These are phyloP conservation scores for Xiphophorus couchianus DNA, from an alignment of 2,113 vertebrate species.

Conservation along the genomic window DNA sequence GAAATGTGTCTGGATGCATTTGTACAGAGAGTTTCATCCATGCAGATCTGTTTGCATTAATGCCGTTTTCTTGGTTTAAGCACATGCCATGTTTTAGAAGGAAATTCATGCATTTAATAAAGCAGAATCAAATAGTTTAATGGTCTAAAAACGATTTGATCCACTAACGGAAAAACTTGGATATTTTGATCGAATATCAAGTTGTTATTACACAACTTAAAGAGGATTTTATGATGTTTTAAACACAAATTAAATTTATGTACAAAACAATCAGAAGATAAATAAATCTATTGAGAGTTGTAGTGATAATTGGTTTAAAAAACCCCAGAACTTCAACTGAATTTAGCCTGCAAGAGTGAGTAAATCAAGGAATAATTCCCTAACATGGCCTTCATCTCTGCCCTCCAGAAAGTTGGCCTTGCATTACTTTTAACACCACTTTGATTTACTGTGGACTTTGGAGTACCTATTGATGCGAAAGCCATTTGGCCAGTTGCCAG, in stretches of 20 bases:
- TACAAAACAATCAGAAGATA: not conserved
- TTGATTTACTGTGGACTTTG: slow-evolving; percentile 53
- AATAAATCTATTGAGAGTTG: not conserved
- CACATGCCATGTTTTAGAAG: not conserved
- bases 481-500: slow-evolving; percentile 47
- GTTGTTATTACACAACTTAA: not conserved
- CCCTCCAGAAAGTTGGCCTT: slow-evolving; percentile 16
- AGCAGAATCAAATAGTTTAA: too few species aligned
- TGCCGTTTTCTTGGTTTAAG: not conserved
- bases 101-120: not conserved
- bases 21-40: not conserved
- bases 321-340: not conserved
- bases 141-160: not conserved
- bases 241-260: not conserved
- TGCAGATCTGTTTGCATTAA: too few species aligned
- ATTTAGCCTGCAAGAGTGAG: not conserved
- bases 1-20: not conserved
- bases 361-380: slow-evolving; percentile 2
- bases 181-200: not conserved
- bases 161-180: not conserved
- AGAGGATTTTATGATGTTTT: not conserved
- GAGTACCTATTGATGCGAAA: slow-evolving; percentile 43
- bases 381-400: slow-evolving; percentile 7
- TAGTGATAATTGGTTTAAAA: not conserved
- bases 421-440: slow-evolving; percentile 36